phyloP scores from a whole-genome alignment of 2,113 vertebrate genomes.

The Macrotis lagotis region DNA sequence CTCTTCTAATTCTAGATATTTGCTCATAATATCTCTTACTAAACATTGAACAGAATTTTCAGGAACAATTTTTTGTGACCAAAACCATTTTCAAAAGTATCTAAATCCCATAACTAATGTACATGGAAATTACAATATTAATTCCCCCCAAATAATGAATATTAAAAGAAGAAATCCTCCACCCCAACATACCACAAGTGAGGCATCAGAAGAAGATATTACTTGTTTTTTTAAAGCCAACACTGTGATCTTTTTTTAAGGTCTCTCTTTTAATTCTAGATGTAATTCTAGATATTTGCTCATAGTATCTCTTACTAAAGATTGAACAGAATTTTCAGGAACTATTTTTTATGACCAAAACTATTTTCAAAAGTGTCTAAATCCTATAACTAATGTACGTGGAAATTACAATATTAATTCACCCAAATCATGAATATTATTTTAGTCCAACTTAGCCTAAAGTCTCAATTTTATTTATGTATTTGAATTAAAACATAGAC shows the following conservation, averaged over 20 bases:
- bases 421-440: not conserved
- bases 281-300: no score
- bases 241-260: no score
- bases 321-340: no score
- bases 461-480: not conserved
- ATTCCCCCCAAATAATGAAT: not conserved
- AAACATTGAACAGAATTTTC: no score
- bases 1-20: no score
- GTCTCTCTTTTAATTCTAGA: no score
- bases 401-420: not conserved
- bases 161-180: not conserved
- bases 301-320: no score
- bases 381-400: not conserved
- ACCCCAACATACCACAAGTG: not conserved
- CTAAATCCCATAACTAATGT: not conserved
- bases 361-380: not conserved
- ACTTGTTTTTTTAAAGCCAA: not conserved
- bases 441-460: not conserved
- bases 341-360: no score
- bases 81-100: not conserved
- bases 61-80: no score
- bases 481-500: not conserved
- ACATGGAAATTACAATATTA: not conserved
- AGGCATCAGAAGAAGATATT: not conserved
- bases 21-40: no score